Percentiles rank a stretch among this genome's conserved stretches.
Evolutionary conservation across 2,888 invertebrate species (phyloP).

Genomic region (Germaria angustata): DNA sequence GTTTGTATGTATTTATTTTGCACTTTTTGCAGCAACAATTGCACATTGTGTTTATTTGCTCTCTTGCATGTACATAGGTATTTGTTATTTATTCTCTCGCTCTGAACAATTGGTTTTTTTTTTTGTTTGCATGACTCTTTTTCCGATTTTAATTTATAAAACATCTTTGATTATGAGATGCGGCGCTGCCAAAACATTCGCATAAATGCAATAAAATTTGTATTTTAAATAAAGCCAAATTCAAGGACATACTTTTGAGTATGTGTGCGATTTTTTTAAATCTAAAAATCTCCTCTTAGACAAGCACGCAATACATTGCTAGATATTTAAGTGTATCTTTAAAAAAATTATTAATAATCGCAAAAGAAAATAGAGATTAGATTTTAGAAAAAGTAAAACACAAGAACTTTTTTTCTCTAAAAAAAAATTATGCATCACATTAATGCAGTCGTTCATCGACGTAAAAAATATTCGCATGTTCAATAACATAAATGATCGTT

Average conservation of each 20-base stretch:
- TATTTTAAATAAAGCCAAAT: too few relatives aligned
- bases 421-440: constrained; percentile 4
- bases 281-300: too few relatives aligned
- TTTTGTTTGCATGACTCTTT: constrained; percentile 23
- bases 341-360: too few relatives aligned
- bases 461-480: background rate
- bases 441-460: background rate
- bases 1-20: constrained; percentile 1
- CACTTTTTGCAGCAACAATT: constrained; percentile 47
- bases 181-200: too few relatives aligned
- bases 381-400: background rate
- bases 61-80: background rate
- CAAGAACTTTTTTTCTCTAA: too few relatives aligned
- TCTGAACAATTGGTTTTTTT: background rate
- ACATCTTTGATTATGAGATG: constrained; percentile 12
- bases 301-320: too few relatives aligned
- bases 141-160: constrained; percentile 17
- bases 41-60: constrained; percentile 33
- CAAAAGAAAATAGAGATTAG: too few relatives aligned
- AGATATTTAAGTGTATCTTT: too few relatives aligned
- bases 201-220: too few relatives aligned
- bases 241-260: too few relatives aligned
- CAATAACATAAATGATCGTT: background rate
- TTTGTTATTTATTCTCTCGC: background rate
- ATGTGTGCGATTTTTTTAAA: too few relatives aligned